A percentile compares a stretch with the other conserved stretches of the same genome.
These are phyloP conservation scores for Hestina assimilis DNA, from an alignment of 1,140 invertebrate genomes.

Conservation along the genomic window DNA sequence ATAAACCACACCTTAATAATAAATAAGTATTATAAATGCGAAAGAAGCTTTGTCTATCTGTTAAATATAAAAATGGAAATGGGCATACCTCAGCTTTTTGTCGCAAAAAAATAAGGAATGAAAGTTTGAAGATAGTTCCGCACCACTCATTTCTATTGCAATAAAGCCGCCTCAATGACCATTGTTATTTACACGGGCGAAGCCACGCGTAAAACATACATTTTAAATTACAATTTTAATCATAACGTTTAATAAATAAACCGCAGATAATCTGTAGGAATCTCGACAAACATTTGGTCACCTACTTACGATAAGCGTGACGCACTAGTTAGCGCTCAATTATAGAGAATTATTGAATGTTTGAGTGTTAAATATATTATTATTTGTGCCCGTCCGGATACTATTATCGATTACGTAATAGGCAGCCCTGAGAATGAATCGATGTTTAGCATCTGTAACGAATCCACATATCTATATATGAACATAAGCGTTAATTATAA, in stretches of 20 bases:
- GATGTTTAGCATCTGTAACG: neutral
- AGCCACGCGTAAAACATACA: too few relatives aligned
- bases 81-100: too few relatives aligned
- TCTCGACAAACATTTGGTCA: constrained; percentile 8
- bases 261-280: neutral
- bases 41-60: too few relatives aligned
- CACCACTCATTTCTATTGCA: neutral
- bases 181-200: too few relatives aligned
- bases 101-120: neutral
- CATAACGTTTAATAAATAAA: too few relatives aligned
- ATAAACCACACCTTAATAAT: too few relatives aligned
- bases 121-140: neutral
- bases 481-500: too few relatives aligned
- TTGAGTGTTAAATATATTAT: neutral
- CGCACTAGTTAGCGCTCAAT: constrained; percentile 14
- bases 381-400: constrained; percentile 9
- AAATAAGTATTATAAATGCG: too few relatives aligned
- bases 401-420: constrained; percentile 21
- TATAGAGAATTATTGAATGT: constrained; percentile 8
- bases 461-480: neutral
- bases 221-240: too few relatives aligned
- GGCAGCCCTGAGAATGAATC: neutral
- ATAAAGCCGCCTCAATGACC: too few relatives aligned
- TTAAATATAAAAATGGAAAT: too few relatives aligned
- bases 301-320: constrained; percentile 7